Conservation (phyloP, 1,140 invertebrate genomes). For the Bombyx mandarina region DNA sequence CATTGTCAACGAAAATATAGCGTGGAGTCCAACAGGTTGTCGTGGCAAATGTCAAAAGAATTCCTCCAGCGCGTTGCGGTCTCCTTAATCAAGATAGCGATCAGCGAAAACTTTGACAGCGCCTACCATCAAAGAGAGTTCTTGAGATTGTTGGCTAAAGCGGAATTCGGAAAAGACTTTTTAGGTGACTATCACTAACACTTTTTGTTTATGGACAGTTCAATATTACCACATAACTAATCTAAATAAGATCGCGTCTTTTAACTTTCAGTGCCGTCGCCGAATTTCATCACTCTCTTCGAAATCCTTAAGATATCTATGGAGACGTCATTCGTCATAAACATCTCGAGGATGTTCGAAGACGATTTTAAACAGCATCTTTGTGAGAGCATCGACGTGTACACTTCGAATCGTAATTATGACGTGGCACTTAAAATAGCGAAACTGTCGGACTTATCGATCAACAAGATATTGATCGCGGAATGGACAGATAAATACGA, state of each 20-base stretch:
- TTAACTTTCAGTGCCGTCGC: slow-evolving; percentile 51
- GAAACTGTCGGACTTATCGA: slow-evolving; percentile 58
- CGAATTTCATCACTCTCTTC: slow-evolving; percentile 68
- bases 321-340: slow-evolving; percentile 46
- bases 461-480: slow-evolving; percentile 67
- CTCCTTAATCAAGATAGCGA: slow-evolving; percentile 66
- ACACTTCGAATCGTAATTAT: slow-evolving; percentile 68
- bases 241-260: neutral
- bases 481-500: slow-evolving; percentile 67
- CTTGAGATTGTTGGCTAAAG: slow-evolving; percentile 63
- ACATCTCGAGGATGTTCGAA: slow-evolving; percentile 49
- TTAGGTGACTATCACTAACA: slow-evolving; percentile 45
- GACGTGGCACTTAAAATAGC: slow-evolving; percentile 72
- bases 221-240: neutral
- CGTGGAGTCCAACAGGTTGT: slow-evolving; percentile 33
- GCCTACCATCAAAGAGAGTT: slow-evolving; percentile 72
- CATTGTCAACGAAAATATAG: slow-evolving; percentile 53
- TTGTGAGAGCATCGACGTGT: slow-evolving; percentile 65
- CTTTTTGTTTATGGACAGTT: too few species aligned
- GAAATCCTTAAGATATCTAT: slow-evolving; percentile 70
- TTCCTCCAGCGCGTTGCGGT: slow-evolving; percentile 57
- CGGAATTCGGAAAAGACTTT: slow-evolving; percentile 70
- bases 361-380: slow-evolving; percentile 40
- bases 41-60: slow-evolving; percentile 72
- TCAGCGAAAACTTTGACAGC: slow-evolving; percentile 71